A percentile compares a stretch with the other conserved stretches of the same genome.
These are phyloP conservation scores for Folsomia manolachei DNA, from an alignment of 2,888 invertebrate genomes.

Conservation along the genomic window DNA sequence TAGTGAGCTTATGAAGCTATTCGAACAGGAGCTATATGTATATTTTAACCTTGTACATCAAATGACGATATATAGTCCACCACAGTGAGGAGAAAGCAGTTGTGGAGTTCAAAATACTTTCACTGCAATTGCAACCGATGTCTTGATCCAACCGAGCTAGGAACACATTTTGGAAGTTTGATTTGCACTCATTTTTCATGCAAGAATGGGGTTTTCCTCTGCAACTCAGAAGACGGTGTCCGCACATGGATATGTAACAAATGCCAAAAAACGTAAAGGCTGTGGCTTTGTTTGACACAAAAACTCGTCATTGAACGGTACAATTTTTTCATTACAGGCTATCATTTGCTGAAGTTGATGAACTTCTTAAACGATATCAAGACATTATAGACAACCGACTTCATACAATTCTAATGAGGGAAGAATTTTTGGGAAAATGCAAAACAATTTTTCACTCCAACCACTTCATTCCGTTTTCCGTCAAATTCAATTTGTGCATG, in stretches of 20 bases:
- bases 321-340: conserved; percentile 24
- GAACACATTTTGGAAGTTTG: conserved; percentile 35
- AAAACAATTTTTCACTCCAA: conserved; percentile 38
- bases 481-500: conserved; percentile 47
- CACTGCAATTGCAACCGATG: conserved; percentile 44
- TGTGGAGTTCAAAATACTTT: conserved; percentile 44
- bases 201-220: too few species aligned
- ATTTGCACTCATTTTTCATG: conserved; percentile 39
- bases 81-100: conserved; percentile 27
- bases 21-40: too few species aligned
- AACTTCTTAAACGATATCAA: conserved; percentile 38
- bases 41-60: too few species aligned
- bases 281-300: too few species aligned
- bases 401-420: conserved; percentile 34
- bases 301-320: too few species aligned
- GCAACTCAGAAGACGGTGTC: too few species aligned
- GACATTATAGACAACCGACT: conserved; percentile 28
- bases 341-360: conserved; percentile 30
- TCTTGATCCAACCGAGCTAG: conserved; percentile 36
- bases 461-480: conserved; percentile 43
- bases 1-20: too few species aligned
- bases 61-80: neutral
- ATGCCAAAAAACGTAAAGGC: too few species aligned
- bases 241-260: conserved; percentile 6
- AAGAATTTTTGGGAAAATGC: conserved; percentile 39